Evolutionary conservation across 2,888 invertebrate genomes (phyloP).

Genomic region (Plebejus anna): DNA sequence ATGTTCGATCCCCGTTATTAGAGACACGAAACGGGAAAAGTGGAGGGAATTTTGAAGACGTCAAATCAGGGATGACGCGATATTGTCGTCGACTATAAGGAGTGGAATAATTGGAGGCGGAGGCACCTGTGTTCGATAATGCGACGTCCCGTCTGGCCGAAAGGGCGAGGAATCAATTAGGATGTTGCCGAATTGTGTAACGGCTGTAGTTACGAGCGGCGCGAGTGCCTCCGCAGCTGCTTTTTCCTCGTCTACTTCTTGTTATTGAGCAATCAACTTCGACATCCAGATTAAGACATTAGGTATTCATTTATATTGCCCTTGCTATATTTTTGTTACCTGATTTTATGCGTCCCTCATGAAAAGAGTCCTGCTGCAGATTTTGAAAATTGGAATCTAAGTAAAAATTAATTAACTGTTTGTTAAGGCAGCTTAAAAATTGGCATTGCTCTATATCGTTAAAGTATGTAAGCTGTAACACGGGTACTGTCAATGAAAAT

Average conservation of each 20-base stretch:
- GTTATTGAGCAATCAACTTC: slow-evolving; percentile 74
- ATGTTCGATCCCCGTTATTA: slow-evolving; percentile 64
- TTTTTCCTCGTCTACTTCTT: slow-evolving; percentile 76
- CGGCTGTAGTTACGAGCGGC: slow-evolving; percentile 74
- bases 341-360: neutral
- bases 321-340: slow-evolving; percentile 48
- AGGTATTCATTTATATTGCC: slow-evolving; percentile 64
- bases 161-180: slow-evolving; percentile 79
- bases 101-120: slow-evolving; percentile 65
- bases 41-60: slow-evolving; percentile 60
- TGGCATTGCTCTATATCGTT: too few species aligned
- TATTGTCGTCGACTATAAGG: slow-evolving; percentile 64
- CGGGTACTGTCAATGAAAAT: too few species aligned
- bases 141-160: slow-evolving; percentile 73
- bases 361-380: neutral
- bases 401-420: too few species aligned
- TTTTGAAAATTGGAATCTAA: too few species aligned
- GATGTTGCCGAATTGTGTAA: slow-evolving; percentile 75
- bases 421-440: too few species aligned
- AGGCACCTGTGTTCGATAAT: slow-evolving; percentile 76
- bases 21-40: slow-evolving; percentile 67
- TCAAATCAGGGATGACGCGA: slow-evolving; percentile 58
- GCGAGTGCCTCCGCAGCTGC: slow-evolving; percentile 71
- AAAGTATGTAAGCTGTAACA: too few species aligned
- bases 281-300: slow-evolving; percentile 70